These are phyloP conservation scores for Sisor rabdophorus DNA, from an alignment of 2,113 vertebrate genomes.

Conservation along the genomic window DNA sequence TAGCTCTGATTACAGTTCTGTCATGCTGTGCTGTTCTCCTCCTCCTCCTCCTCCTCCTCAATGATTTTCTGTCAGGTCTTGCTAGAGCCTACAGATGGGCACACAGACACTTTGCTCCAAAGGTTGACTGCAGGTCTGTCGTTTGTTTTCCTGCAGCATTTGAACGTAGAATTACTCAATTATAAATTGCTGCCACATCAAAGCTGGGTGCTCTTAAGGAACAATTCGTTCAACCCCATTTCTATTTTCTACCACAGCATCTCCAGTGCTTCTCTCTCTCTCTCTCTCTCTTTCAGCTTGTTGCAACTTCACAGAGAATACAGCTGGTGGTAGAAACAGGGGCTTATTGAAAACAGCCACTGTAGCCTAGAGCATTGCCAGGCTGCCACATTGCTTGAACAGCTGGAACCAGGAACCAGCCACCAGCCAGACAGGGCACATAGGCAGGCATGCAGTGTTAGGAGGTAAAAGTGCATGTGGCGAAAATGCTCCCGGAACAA, in stretches of 20 bases:
- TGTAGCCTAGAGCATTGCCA: slow-evolving; percentile 26
- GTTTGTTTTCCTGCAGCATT: neutral
- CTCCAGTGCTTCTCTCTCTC: neutral
- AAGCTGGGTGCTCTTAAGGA: slow-evolving; percentile 9
- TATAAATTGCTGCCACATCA: no score
- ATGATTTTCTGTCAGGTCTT: slow-evolving; percentile 46
- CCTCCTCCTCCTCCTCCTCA: slow-evolving; percentile 11
- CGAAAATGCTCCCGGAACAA: neutral
- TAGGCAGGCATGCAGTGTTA: slow-evolving; percentile 4
- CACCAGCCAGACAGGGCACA: slow-evolving; percentile 1
- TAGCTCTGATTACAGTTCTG: slow-evolving; percentile 33
- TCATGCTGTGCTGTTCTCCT: slow-evolving; percentile 33
- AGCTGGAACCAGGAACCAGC: slow-evolving; percentile 41
- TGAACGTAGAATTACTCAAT: neutral
- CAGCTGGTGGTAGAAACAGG: slow-evolving; percentile 35
- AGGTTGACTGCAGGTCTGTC: neutral
- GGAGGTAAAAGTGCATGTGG: no score
- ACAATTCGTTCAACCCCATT: neutral
- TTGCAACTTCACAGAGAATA: slow-evolving; percentile 14
- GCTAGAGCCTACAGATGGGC: slow-evolving; percentile 13
- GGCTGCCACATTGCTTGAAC: slow-evolving; percentile 30
- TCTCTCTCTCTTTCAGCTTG: slow-evolving; percentile 16
- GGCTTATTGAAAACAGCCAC: slow-evolving; percentile 34
- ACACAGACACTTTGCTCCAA: neutral
- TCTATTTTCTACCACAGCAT: neutral